Conservation (phyloP, 2,113 vertebrate genomes). For the Takifugu flavidus region DNA sequence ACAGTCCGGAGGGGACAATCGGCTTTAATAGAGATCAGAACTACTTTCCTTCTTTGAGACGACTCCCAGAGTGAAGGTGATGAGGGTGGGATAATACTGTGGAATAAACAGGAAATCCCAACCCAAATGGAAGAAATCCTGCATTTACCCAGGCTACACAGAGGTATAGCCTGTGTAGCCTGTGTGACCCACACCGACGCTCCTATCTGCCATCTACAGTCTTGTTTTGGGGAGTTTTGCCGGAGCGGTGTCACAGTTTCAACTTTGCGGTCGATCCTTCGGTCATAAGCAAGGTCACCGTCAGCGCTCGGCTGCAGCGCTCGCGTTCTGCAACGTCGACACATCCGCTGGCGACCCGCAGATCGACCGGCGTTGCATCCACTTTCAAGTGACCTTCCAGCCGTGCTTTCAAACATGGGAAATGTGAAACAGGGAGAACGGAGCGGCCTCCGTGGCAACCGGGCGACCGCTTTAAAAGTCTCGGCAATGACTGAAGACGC, state of each 20-base stretch:
- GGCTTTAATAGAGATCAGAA: slow-evolving; percentile 46
- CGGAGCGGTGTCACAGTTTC: slow-evolving; percentile 14
- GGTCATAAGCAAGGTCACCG: slow-evolving; percentile 49
- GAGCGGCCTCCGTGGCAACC: too few species aligned
- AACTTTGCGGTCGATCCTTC: slow-evolving; percentile 19
- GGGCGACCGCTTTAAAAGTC: too few species aligned
- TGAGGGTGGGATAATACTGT: slow-evolving; percentile 22
- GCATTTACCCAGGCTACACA: not conserved
- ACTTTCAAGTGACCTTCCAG: slow-evolving; percentile 57
- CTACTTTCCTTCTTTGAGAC: slow-evolving; percentile 38
- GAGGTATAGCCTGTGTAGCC: not conserved
- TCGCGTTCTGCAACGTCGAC: slow-evolving; percentile 59
- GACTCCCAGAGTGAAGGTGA: slow-evolving; percentile 24
- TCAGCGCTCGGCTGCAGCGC: slow-evolving; percentile 35
- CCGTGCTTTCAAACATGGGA: slow-evolving; percentile 33
- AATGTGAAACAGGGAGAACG: not conserved
- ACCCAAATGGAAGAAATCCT: slow-evolving; percentile 7
- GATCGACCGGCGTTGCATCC: slow-evolving; percentile 49
- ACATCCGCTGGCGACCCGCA: slow-evolving; percentile 47
- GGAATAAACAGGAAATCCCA: slow-evolving; percentile 14
- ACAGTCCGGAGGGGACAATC: slow-evolving; percentile 62
- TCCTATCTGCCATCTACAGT: too few species aligned
- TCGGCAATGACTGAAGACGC: too few species aligned
- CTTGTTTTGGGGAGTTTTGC: slow-evolving; percentile 12
- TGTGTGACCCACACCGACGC: too few species aligned